Percentiles rank a stretch among this genome's conserved stretches.
Evolutionary conservation across 1,140 invertebrate genomes (phyloP).

Genomic region (Rhopalosiphum padi): DNA sequence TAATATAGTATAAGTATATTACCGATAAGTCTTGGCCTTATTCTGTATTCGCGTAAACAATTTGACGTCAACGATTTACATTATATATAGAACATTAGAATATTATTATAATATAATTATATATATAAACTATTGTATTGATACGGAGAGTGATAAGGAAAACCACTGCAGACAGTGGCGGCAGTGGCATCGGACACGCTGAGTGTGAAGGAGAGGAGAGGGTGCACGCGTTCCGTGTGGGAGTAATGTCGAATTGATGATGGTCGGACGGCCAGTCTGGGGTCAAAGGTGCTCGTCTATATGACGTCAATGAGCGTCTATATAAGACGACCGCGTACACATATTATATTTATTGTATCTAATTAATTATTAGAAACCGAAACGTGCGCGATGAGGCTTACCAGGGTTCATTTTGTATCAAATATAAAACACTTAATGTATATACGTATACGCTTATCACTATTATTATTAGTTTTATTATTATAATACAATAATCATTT

Average conservation of each 20-base stretch:
- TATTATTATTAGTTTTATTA: background rate
- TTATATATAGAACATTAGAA: background rate
- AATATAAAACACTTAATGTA: too few relatives aligned
- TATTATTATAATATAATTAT: too few relatives aligned
- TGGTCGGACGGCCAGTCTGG: background rate
- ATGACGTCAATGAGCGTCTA: conserved; percentile 42
- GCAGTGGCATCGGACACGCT: background rate
- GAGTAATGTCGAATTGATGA: conserved; percentile 35
- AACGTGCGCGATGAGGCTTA: background rate
- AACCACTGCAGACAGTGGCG: background rate
- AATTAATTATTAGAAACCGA: conserved; percentile 11
- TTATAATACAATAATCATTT: background rate
- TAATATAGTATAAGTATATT: background rate
- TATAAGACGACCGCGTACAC: background rate
- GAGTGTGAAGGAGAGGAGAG: background rate
- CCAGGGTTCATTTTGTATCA: background rate
- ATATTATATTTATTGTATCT: background rate
- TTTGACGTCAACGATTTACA: background rate
- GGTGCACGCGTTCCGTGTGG: background rate
- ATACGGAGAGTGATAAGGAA: background rate
- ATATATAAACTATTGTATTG: background rate
- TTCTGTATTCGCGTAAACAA: background rate
- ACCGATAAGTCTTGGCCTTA: background rate
- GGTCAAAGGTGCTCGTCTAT: conserved; percentile 23
- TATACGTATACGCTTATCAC: background rate